These are phyloP conservation scores for Poeciliopsis retropinna DNA, from an alignment of 2,113 vertebrate genomes.

Conservation along the genomic window DNA sequence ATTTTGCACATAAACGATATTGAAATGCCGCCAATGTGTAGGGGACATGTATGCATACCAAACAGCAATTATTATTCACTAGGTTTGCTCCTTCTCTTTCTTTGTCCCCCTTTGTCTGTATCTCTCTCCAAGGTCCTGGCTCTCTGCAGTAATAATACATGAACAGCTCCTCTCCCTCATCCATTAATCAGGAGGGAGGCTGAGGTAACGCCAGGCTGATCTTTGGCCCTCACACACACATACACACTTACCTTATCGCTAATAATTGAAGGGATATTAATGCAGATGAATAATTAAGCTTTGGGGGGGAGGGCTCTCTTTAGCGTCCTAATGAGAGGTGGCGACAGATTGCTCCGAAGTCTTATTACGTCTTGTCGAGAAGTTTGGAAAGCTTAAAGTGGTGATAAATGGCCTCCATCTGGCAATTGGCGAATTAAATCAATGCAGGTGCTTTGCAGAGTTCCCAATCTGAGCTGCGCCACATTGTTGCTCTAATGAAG, in stretches of 20 bases:
- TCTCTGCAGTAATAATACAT: constrained; percentile 78
- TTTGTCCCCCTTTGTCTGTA: constrained; percentile 20
- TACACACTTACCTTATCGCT: constrained; percentile 55
- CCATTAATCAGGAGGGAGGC: constrained; percentile 73
- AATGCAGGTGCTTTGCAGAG: constrained; percentile 15
- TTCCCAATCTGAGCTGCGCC: not conserved
- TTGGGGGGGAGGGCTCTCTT: constrained; percentile 38
- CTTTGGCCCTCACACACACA: constrained; percentile 68
- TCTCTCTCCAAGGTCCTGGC: constrained; percentile 53
- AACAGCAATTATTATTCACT: constrained; percentile 70
- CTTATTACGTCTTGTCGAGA: constrained; percentile 62
- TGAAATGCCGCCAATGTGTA: constrained; percentile 54
- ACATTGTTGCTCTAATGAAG: not conserved
- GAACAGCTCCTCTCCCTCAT: constrained; percentile 73
- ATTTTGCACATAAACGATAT: constrained; percentile 23
- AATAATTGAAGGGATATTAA: constrained; percentile 78
- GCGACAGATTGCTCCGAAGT: constrained; percentile 62
- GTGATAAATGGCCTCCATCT: constrained; percentile 47
- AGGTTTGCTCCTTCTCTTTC: constrained; percentile 14
- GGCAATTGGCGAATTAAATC: constrained; percentile 49
- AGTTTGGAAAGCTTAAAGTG: constrained; percentile 57
- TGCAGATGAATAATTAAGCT: constrained; percentile 81
- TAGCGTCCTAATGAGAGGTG: constrained; percentile 69
- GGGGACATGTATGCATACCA: constrained; percentile 66
- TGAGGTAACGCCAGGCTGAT: constrained; percentile 66